These are phyloP conservation scores for Bombylius discolor DNA, from an alignment of 2,888 invertebrate species.

Conservation along the genomic window DNA sequence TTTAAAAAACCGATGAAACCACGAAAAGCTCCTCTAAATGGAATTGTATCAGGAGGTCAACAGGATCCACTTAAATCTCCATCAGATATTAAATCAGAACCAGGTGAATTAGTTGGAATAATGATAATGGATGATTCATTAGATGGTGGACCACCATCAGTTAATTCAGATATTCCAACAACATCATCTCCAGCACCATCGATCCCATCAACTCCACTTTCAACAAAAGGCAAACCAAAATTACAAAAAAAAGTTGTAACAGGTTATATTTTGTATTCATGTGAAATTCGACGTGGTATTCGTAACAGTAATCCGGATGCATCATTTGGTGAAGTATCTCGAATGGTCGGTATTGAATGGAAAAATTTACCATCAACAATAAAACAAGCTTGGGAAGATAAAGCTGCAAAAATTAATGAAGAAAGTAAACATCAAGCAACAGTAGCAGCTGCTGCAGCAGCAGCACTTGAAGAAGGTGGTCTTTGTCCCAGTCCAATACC, in stretches of 20 bases:
- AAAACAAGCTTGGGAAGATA: constrained; percentile 90
- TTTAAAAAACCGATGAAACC: constrained; percentile 59
- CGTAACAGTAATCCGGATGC: constrained; percentile 89
- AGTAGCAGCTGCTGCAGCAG: constrained; percentile 35
- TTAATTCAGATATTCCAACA: constrained; percentile 65
- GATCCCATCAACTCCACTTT: constrained; percentile 34
- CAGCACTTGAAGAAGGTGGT: constrained; percentile 39
- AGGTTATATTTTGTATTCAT: constrained; percentile 95
- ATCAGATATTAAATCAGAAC: constrained; percentile 22
- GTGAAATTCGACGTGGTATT: constrained; percentile 86
- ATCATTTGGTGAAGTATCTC: constrained; percentile 75
- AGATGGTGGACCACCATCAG: constrained; percentile 65
- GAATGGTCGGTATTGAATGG: constrained; percentile 79
- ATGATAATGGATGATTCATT: constrained; percentile 67
- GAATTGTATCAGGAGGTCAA: too few species aligned
- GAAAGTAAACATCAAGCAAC: constrained; percentile 40
- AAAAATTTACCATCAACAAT: constrained; percentile 74
- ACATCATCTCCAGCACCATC: constrained; percentile 40
- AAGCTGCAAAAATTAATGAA: constrained; percentile 78
- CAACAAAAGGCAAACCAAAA: constrained; percentile 24
- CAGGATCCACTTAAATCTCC: constrained; percentile 5
- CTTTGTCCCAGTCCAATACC: constrained; percentile 36
- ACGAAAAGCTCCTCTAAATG: constrained; percentile 20
- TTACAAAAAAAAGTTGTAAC: constrained; percentile 63
- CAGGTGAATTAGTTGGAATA: constrained; percentile 26